Conservation (phyloP, 2,888 invertebrate species). For the Pimpla rufipes region DNA sequence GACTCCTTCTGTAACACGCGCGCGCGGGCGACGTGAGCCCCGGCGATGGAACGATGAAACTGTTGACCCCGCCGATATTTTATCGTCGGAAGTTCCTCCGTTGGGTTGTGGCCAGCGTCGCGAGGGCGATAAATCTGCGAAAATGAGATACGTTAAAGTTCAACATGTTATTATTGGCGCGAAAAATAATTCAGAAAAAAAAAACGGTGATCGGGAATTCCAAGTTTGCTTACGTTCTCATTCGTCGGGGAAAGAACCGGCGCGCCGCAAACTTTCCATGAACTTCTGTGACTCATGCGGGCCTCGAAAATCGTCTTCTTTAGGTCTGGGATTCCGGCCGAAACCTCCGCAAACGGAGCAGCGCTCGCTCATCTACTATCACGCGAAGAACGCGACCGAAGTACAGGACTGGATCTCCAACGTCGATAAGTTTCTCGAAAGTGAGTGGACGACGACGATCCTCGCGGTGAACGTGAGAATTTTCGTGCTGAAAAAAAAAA, state of each 20-base stretch:
- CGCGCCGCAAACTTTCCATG: not conserved
- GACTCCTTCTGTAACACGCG: constrained; percentile 41
- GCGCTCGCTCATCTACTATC: constrained; percentile 88
- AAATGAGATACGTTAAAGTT: not conserved
- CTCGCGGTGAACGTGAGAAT: not conserved
- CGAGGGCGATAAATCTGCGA: not conserved
- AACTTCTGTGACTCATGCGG: not conserved
- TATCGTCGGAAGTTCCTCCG: constrained; percentile 13
- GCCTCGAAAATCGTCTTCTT: constrained; percentile 74
- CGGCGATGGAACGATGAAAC: constrained; percentile 1
- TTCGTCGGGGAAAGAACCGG: too few species aligned
- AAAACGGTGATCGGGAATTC: not conserved
- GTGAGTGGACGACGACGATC: constrained; percentile 85
- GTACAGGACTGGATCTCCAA: constrained; percentile 87
- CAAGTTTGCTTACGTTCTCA: too few species aligned
- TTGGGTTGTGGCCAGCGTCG: not conserved
- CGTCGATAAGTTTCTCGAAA: constrained; percentile 87
- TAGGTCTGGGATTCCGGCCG: constrained; percentile 90
- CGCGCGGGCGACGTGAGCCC: constrained; percentile 11
- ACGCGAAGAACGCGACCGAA: constrained; percentile 86
- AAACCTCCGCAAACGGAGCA: constrained; percentile 86
- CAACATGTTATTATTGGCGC: too few species aligned
- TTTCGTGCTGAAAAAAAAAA: constrained; percentile 29
- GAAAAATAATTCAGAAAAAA: not conserved
- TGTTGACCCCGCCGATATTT: constrained; percentile 33